A percentile compares a stretch with the other conserved stretches of the same genome.
phyloP scores from a whole-genome alignment of 2,888 invertebrate genomes.

The Allacma fusca region DNA sequence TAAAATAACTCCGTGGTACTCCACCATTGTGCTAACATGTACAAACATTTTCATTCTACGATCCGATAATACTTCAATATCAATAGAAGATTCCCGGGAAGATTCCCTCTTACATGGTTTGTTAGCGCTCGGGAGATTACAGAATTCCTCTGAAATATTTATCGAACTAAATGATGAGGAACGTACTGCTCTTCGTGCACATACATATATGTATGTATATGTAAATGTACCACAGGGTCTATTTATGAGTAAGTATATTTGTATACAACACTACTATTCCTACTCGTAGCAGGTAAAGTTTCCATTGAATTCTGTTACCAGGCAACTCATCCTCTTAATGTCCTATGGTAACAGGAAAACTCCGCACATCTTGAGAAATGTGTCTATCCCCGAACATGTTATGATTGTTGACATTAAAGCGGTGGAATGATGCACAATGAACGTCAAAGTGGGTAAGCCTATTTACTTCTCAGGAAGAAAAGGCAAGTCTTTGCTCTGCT shows the following conservation, averaged over 20 bases:
- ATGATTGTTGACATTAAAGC: slow-evolving; percentile 21
- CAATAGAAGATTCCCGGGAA: background rate
- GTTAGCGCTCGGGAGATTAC: background rate
- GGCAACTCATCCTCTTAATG: slow-evolving; percentile 42
- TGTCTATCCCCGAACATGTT: background rate
- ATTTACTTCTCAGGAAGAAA: slow-evolving; percentile 14
- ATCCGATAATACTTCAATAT: background rate
- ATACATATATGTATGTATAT: too few relatives aligned
- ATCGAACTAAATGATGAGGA: background rate
- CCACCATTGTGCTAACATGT: too few relatives aligned
- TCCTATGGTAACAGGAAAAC: slow-evolving; percentile 25
- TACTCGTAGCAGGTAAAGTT: background rate
- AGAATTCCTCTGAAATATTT: slow-evolving; percentile 8
- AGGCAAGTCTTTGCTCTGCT: slow-evolving; percentile 3
- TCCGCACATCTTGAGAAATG: background rate
- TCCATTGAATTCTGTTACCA: slow-evolving; percentile 29
- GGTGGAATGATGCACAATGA: slow-evolving; percentile 28
- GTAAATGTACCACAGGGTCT: too few relatives aligned
- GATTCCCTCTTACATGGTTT: background rate
- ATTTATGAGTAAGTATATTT: too few relatives aligned
- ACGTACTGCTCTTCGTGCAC: background rate
- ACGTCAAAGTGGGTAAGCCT: slow-evolving; percentile 25
- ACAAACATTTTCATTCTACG: background rate
- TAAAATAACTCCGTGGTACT: too few relatives aligned
- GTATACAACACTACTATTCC: too few relatives aligned